These are phyloP conservation scores for Camelus dromedarius DNA, from an alignment of 2,113 vertebrate species.

Conservation along the genomic window DNA sequence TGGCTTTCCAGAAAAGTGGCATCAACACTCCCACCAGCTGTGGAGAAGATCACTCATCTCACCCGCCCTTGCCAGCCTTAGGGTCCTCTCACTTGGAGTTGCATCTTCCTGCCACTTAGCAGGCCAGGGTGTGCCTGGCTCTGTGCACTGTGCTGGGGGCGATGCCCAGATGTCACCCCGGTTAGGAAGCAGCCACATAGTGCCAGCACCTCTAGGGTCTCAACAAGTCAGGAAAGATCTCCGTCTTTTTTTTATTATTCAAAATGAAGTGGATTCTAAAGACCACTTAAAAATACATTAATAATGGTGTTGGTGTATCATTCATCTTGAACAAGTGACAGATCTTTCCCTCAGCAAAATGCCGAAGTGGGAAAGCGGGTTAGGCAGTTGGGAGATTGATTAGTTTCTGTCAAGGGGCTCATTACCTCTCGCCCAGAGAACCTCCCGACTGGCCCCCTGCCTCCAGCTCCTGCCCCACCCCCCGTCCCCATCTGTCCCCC, in stretches of 20 bases:
- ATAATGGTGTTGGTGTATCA: conserved; percentile 63
- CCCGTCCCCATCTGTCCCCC: accelerated
- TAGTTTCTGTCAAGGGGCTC: conserved; percentile 50
- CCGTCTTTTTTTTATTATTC: conserved; percentile 44
- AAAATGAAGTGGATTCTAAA: conserved; percentile 78
- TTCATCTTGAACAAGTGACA: conserved; percentile 69
- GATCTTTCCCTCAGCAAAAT: conserved; percentile 71
- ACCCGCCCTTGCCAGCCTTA: accelerated
- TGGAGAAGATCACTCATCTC: accelerated
- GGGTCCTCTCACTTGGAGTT: background rate
- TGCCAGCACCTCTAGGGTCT: background rate
- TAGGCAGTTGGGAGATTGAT: conserved; percentile 47
- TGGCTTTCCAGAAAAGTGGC: background rate
- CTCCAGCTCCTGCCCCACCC: background rate
- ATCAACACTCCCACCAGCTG: accelerated
- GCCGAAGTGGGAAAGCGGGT: background rate
- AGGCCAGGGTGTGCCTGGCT: background rate
- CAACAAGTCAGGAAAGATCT: conserved; percentile 31
- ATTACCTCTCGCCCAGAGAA: background rate
- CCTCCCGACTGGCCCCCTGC: background rate
- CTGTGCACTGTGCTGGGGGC: accelerated
- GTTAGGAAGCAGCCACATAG: background rate
- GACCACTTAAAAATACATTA: conserved; percentile 80
- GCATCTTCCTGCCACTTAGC: accelerated
- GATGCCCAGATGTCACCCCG: background rate